Percentiles rank a stretch among this genome's conserved stretches.
These are phyloP conservation scores for Blastomussa wellsi DNA, from an alignment of 92 coral and sea anemone species.

Conservation along the genomic window DNA sequence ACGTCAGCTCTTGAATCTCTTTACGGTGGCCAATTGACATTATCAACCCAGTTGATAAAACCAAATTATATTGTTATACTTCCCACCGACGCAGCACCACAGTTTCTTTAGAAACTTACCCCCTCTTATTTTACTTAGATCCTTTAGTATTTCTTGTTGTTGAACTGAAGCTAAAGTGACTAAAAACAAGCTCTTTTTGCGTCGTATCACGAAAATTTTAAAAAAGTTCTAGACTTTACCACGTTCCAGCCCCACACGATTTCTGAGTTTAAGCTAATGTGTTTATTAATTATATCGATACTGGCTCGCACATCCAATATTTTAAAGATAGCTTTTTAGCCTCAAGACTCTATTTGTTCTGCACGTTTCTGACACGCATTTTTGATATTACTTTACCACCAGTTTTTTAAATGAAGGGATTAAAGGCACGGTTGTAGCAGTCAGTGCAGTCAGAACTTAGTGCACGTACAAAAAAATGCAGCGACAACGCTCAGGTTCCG, in stretches of 20 bases:
- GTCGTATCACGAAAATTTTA: neutral
- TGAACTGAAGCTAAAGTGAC: too few relatives aligned
- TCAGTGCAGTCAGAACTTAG: neutral
- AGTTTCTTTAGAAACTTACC: too few relatives aligned
- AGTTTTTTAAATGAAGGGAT: neutral
- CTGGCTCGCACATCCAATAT: neutral
- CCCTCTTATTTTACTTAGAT: too few relatives aligned
- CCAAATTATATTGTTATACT: too few relatives aligned
- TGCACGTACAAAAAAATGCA: constrained; percentile 28
- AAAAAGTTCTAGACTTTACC: neutral
- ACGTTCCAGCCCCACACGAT: neutral
- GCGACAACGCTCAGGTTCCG: constrained; percentile 32
- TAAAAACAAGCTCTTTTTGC: neutral
- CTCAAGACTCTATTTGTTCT: neutral
- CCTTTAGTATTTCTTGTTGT: too few relatives aligned
- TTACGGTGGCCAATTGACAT: too few relatives aligned
- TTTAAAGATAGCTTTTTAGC: neutral
- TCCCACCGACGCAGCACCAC: too few relatives aligned
- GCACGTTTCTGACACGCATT: constrained; percentile 10
- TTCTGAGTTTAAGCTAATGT: neutral
- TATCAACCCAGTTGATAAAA: too few relatives aligned
- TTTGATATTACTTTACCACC: neutral
- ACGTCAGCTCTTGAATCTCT: too few relatives aligned
- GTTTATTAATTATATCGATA: constrained; percentile 11
- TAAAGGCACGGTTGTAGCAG: neutral